Percentiles rank a stretch among this genome's conserved stretches.
Conservation (phyloP, 2,888 invertebrate genomes). For the Apamea sordens region DNA sequence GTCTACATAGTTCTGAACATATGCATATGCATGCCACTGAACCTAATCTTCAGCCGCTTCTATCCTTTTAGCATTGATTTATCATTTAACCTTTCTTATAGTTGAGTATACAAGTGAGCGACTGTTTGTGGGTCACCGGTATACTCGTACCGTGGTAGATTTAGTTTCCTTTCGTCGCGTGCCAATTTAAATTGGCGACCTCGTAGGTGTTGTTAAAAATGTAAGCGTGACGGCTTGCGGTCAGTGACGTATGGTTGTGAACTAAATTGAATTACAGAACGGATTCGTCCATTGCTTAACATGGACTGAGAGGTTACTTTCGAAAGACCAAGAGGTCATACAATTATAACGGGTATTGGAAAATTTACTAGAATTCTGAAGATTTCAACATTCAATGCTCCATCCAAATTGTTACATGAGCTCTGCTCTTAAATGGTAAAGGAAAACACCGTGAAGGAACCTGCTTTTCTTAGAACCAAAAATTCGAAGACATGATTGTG, state of each 20-base stretch:
- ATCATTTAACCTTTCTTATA: neutral
- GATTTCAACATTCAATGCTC: neutral
- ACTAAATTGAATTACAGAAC: conserved; percentile 40
- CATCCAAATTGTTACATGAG: neutral
- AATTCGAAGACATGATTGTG: neutral
- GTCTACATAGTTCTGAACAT: no score
- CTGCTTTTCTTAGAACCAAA: neutral
- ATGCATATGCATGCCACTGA: neutral
- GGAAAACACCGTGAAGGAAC: neutral
- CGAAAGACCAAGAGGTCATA: neutral
- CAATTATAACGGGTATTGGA: no score
- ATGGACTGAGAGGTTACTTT: neutral
- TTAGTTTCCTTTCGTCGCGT: conserved; percentile 42
- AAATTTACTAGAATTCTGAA: neutral
- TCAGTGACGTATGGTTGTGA: conserved; percentile 24
- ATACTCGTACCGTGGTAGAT: neutral
- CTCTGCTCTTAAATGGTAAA: neutral
- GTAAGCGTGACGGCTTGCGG: conserved; percentile 34
- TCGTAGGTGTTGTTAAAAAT: conserved; percentile 53
- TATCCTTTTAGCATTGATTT: neutral
- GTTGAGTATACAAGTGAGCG: neutral
- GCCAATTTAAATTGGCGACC: conserved; percentile 30
- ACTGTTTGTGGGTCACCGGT: neutral
- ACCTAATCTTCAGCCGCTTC: neutral
- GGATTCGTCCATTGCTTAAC: conserved; percentile 1